Conservation (phyloP, 23 tunicate genomes). For the Ascidia mentula region DNA sequence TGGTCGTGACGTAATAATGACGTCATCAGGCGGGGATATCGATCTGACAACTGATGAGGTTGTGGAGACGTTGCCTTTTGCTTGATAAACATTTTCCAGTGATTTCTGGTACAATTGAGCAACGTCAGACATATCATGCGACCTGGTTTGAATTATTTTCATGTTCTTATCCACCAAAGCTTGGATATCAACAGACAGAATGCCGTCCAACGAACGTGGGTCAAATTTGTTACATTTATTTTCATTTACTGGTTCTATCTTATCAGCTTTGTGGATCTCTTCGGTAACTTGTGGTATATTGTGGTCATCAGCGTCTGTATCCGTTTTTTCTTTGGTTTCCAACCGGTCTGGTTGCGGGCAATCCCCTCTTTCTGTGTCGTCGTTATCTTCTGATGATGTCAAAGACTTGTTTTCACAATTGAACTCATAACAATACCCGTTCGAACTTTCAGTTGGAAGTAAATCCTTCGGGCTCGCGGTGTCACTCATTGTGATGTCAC, state of each 20-base stretch:
- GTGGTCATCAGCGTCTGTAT: background rate
- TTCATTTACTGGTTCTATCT: background rate
- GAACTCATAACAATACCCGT: background rate
- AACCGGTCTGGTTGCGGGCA: background rate
- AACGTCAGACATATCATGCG: background rate
- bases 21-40: constrained; percentile 1
- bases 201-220: background rate
- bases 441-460: background rate
- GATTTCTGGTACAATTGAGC: background rate
- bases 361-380: background rate
- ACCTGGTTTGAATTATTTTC: background rate
- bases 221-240: background rate
- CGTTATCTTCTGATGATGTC: background rate
- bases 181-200: background rate
- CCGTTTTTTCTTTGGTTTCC: background rate
- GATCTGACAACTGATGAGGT: background rate
- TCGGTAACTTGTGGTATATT: background rate
- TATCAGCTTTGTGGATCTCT: background rate
- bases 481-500: constrained; percentile 1
- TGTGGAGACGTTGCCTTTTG: background rate
- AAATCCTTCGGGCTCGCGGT: background rate
- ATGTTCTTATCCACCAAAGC: background rate
- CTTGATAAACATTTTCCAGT: background rate
- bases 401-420: background rate
- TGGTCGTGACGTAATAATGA: background rate